These are phyloP conservation scores for Scolopax rusticola DNA, from an alignment of 2,797 vertebrate species.

Conservation along the genomic window DNA sequence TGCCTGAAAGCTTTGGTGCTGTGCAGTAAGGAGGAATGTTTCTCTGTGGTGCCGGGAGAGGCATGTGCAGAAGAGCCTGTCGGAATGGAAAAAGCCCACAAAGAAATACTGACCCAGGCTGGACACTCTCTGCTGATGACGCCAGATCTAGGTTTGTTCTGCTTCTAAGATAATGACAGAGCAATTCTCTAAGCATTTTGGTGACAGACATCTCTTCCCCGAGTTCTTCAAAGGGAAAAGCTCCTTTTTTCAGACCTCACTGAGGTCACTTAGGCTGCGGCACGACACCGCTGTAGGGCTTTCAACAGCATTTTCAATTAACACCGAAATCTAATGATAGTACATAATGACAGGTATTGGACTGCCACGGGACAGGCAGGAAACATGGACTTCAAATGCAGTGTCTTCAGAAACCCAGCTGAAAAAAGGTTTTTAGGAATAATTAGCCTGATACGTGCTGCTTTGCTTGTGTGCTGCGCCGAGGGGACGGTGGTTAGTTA, in stretches of 20 bases:
- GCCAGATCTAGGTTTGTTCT: background rate
- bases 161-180: background rate
- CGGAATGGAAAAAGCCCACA: background rate
- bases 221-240: conserved; percentile 41
- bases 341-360: background rate
- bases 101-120: background rate
- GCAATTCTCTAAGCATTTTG: background rate
- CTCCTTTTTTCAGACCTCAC: background rate
- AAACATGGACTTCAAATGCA: background rate
- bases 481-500: rapidly evolving
- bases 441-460: rapidly evolving
- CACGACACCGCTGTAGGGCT: background rate
- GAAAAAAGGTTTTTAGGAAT: background rate
- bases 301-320: conserved; percentile 64
- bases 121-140: background rate
- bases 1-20: background rate
- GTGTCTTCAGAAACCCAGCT: background rate
- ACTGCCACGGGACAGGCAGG: background rate
- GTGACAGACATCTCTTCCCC: background rate
- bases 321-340: conserved; percentile 35
- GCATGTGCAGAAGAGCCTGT: background rate
- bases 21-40: background rate
- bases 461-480: background rate
- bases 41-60: background rate
- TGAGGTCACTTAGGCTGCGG: background rate